Base-by-base conservation (phyloP, 2,113 vertebrate species). In the Gyps fulvus region DNA sequence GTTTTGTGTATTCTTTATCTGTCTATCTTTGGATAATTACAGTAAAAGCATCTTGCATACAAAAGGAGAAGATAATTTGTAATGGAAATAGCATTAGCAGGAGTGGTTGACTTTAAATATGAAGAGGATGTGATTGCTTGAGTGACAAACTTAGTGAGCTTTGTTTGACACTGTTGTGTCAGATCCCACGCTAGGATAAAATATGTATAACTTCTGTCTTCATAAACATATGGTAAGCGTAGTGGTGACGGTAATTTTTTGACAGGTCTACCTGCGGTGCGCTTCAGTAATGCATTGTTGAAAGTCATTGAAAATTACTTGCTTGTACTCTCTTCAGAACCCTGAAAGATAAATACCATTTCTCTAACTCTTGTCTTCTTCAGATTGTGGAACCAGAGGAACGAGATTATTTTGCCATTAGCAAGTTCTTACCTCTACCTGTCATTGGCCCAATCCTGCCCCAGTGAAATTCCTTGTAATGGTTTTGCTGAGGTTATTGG, bases 131-230 rank as follows among this genome's bases (percentile, higher is more conserved):
- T 26, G 22, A 7, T 71, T 40, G 36, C 62, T 65, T 91, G 94
- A 96, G 38, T 91, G 89, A 94, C 78, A 83, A 65, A 93, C 42
- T 32, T 34, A 7, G 52, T 13, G n/a, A 83, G 82, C 82, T 95
- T 43, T 76, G 62, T 93, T 87, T 87, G 94, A 74, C 74, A 52
- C 62, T 90, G 84, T 92, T 17, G 0, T 40, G 87, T 85, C 81
- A 63, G 78, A 93, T 96, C 87, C 74, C 57, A 91, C 45, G 2
- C 87, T 69, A 62, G 82, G 87, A 87, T 90, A 19, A 87, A 80
- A 23, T 38, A 65, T 17, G 49, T 80, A 2, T 82, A 65, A 50
- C 70, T 85, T 78, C 5, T 85, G 74, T 77, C 91, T 77, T 73
- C 32, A 13, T 29, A 83, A 90, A 20, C 91, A 89, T 96, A 79